These are phyloP conservation scores for Sphyrna mokarran DNA, from an alignment of 2,113 vertebrate genomes.

Conservation along the genomic window DNA sequence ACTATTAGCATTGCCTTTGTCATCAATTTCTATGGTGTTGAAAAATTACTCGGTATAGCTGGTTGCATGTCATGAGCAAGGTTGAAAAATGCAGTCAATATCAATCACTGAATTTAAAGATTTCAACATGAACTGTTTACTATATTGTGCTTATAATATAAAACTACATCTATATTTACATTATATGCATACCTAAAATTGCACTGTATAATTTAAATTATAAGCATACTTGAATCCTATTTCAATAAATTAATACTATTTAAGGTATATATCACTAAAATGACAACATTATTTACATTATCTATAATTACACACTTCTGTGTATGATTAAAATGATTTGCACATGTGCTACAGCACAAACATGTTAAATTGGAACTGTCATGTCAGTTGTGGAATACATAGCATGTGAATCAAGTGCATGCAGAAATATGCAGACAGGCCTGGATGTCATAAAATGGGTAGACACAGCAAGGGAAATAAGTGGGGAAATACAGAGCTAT, in stretches of 20 bases:
- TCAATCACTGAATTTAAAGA: neutral
- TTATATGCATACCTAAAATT: neutral
- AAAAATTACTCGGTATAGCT: neutral
- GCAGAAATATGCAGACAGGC: neutral
- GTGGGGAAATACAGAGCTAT: neutral
- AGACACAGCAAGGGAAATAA: neutral
- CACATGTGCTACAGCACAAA: constrained; percentile 21
- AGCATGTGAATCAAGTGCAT: neutral
- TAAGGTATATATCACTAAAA: neutral
- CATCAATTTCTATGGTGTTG: neutral
- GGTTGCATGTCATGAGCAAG: neutral
- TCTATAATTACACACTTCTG: constrained; percentile 27
- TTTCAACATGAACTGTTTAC: neutral
- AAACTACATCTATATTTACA: neutral
- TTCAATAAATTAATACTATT: constrained; percentile 13
- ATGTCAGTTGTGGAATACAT: neutral
- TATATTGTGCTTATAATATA: neutral
- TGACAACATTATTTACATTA: constrained; percentile 30
- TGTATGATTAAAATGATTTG: constrained; percentile 11
- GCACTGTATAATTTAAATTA: neutral
- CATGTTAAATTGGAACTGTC: neutral
- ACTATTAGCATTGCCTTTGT: neutral
- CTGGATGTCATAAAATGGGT: neutral
- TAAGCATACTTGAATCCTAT: neutral
- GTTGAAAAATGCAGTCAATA: neutral